A percentile compares a stretch with the other conserved stretches of the same genome.
phyloP scores from a whole-genome alignment of 1,140 invertebrate genomes.

The Drosophila mayri region DNA sequence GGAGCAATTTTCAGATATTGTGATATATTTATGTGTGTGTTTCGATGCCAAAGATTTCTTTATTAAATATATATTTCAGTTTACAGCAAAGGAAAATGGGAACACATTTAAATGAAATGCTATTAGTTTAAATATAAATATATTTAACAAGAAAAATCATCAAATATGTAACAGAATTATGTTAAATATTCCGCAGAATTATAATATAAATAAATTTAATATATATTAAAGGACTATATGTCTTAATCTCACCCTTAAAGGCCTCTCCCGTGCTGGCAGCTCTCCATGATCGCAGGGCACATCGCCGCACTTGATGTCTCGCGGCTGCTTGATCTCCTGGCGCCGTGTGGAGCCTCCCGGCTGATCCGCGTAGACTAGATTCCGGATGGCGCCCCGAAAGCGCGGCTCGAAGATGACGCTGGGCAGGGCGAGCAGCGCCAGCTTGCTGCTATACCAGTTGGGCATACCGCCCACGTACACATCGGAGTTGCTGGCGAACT shows the following conservation, averaged over 20 bases:
- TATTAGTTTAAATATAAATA: neutral
- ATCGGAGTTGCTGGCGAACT: slow-evolving; percentile 93
- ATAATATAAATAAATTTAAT: neutral
- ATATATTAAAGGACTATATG: neutral
- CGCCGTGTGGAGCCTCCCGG: slow-evolving; percentile 89
- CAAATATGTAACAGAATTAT: neutral
- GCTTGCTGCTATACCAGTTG: slow-evolving; percentile 93
- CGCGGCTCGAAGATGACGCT: slow-evolving; percentile 96
- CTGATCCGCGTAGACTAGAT: slow-evolving; percentile 93
- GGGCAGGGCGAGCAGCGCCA: slow-evolving; percentile 92
- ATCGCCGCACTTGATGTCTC: slow-evolving; percentile 88
- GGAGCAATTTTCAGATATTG: neutral
- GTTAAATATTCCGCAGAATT: too few relatives aligned
- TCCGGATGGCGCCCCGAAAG: slow-evolving; percentile 93
- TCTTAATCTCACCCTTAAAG: slow-evolving; percentile 67
- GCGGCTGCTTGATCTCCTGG: slow-evolving; percentile 91
- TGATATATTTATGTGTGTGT: neutral
- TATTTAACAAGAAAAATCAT: neutral
- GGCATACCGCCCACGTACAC: slow-evolving; percentile 97
- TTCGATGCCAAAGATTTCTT: neutral
- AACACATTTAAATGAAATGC: neutral
- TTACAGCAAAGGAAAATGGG: neutral
- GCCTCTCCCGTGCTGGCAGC: slow-evolving; percentile 76
- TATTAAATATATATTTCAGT: too few relatives aligned
- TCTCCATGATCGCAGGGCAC: slow-evolving; percentile 80